phyloP scores from a whole-genome alignment of 1,140 invertebrate species.

The Drosophila murphyi region DNA sequence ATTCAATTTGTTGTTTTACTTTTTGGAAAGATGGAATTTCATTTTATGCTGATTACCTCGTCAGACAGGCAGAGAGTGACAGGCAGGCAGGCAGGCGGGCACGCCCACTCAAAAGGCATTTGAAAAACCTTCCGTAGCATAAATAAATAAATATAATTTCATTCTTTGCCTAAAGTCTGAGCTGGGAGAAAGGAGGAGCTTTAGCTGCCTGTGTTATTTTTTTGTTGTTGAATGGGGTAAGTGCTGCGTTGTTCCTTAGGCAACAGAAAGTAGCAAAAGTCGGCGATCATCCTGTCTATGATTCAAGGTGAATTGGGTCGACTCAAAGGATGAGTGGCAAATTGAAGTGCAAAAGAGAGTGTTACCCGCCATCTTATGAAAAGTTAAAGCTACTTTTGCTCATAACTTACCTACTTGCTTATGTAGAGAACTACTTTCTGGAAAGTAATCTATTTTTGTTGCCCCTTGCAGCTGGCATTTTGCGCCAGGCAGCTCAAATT shows the following conservation, averaged over 20 bases:
- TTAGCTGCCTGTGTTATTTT: not conserved
- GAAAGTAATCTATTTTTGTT: slow-evolving; percentile 3
- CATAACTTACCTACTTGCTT: slow-evolving; percentile 11
- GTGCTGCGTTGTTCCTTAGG: slow-evolving; percentile 63
- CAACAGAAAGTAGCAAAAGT: slow-evolving; percentile 56
- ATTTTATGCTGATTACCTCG: slow-evolving; percentile 76
- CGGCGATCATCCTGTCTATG: slow-evolving; percentile 50
- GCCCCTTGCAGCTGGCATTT: slow-evolving; percentile 20
- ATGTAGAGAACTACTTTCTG: not conserved
- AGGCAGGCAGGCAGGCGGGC: slow-evolving; percentile 7
- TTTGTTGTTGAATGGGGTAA: slow-evolving; percentile 12
- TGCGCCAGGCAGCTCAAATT: slow-evolving; percentile 21
- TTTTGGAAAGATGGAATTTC: slow-evolving; percentile 64
- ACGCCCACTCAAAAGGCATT: slow-evolving; percentile 38
- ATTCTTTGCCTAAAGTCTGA: slow-evolving; percentile 27
- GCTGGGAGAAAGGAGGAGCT: slow-evolving; percentile 9
- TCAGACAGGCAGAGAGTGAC: slow-evolving; percentile 46
- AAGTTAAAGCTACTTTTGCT: slow-evolving; percentile 27
- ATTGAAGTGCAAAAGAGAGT: not conserved
- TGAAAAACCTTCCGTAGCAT: slow-evolving; percentile 23
- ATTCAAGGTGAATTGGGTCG: slow-evolving; percentile 27
- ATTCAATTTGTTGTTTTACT: slow-evolving; percentile 50
- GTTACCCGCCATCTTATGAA: not conserved
- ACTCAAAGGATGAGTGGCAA: not conserved
- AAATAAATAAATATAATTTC: slow-evolving; percentile 71